Conservation (phyloP, 2,888 invertebrate species). For the Bombylius major region DNA sequence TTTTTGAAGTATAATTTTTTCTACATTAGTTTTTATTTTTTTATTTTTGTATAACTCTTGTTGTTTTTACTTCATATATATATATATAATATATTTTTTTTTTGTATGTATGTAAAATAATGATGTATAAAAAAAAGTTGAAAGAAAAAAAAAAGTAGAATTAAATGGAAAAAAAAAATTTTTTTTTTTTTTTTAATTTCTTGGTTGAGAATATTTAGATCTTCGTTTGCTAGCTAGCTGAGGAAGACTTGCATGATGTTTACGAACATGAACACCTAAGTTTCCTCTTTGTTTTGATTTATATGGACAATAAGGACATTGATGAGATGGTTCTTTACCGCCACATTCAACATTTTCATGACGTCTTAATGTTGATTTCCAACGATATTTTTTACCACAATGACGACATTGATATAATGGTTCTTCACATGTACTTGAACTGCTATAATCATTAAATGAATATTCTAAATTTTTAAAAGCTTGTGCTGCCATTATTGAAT, state of each 20-base stretch:
- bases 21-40: too few species aligned
- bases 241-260: slow-evolving; percentile 47
- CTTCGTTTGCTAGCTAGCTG: slow-evolving; percentile 31
- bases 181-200: not conserved
- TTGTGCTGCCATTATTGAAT: slow-evolving; percentile 25
- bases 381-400: slow-evolving; percentile 72
- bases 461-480: slow-evolving; percentile 29
- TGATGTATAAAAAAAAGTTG: too few species aligned
- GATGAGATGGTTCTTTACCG: slow-evolving; percentile 65
- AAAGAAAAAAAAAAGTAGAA: not conserved
- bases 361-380: slow-evolving; percentile 70
- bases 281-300: slow-evolving; percentile 68
- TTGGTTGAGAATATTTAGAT: slow-evolving; percentile 25
- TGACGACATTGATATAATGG: slow-evolving; percentile 47
- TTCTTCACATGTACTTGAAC: slow-evolving; percentile 18
- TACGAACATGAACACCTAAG: slow-evolving; percentile 64
- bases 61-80: too few species aligned
- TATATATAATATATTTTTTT: too few species aligned
- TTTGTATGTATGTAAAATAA: too few species aligned
- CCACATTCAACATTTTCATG: slow-evolving; percentile 75
- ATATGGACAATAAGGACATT: slow-evolving; percentile 65
- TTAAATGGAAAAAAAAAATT: not conserved
- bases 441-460: slow-evolving; percentile 26
- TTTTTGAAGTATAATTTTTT: too few species aligned
- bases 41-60: too few species aligned